phyloP scores from a whole-genome alignment of 2,888 invertebrate genomes.

The Notodromas monacha region DNA sequence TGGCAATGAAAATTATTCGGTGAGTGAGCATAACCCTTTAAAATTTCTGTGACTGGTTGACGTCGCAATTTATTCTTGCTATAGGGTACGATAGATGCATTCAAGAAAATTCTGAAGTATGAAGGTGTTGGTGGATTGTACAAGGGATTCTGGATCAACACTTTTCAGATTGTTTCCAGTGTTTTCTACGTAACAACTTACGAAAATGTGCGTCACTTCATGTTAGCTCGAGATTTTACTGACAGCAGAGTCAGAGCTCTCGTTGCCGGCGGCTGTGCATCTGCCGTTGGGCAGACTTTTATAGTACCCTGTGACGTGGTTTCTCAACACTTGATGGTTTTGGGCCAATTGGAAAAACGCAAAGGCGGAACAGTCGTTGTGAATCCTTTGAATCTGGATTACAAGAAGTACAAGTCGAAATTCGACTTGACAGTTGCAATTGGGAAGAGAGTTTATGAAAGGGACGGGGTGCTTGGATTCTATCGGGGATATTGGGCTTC shows the following conservation, averaged over 20 bases:
- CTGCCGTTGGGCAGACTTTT: slow-evolving; percentile 68
- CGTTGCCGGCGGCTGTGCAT: slow-evolving; percentile 61
- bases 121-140: slow-evolving; percentile 68
- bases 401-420: slow-evolving; percentile 19
- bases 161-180: slow-evolving; percentile 37
- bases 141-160: slow-evolving; percentile 76
- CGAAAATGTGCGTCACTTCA: slow-evolving; percentile 54
- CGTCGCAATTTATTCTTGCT: too few relatives aligned
- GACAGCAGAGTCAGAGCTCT: slow-evolving; percentile 33
- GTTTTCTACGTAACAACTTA: slow-evolving; percentile 78
- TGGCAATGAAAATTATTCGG: slow-evolving; percentile 39
- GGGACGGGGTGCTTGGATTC: slow-evolving; percentile 55
- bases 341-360: slow-evolving; percentile 22
- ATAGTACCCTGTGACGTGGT: slow-evolving; percentile 87
- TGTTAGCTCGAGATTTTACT: slow-evolving; percentile 26
- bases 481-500: slow-evolving; percentile 79
- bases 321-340: slow-evolving; percentile 82
- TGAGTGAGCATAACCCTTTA: slow-evolving; percentile 8
- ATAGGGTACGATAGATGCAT: slow-evolving; percentile 53
- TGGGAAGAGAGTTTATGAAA: slow-evolving; percentile 34
- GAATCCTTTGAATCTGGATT: background rate
- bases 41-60: background rate
- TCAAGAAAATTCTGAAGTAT: slow-evolving; percentile 41
- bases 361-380: slow-evolving; percentile 7
- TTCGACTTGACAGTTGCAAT: slow-evolving; percentile 37